Base-by-base conservation (phyloP, 1,140 invertebrate genomes). In the Cydia amplana region DNA sequence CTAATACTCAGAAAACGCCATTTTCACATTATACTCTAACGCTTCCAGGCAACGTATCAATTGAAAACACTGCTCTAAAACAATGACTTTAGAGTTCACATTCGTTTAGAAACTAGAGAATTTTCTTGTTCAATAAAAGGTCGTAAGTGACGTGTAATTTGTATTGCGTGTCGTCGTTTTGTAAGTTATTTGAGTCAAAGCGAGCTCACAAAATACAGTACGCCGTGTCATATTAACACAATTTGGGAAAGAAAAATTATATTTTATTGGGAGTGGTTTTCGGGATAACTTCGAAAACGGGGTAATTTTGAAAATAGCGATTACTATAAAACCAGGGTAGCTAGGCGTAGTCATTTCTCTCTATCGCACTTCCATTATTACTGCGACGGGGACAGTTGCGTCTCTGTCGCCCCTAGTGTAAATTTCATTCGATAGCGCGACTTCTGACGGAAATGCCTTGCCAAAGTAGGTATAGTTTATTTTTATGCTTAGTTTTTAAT, bases 21-120 rank as follows among this genome's bases (percentile, higher is more conserved):
- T 60, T 60, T 60, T 23, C 55, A 60, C 55, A 60, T 60, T 60
- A 60, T 23, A 60, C 20, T 51, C 49, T 60, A 60, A 60, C 18
- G 55, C 20, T 60, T 23, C 55, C 18, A 60, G 55, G 16, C 7
- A 55, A 16, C 14, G 14, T 40, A 16, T 51, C 12, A n/a, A 51
- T 6, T 51, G n/a, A 6, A 60, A 60, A 23, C 55, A 10, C 55
- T 51, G n/a, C 55, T 60, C 20, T 60, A 60, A 60, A 60, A 60
- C 55, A 12, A 23, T 60, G 1, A 10, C 55, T 1, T 23, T 23
- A 60, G 7, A 10, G 20, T 23, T 60, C 55, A 23, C 23, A 23
- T 23, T 60, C 2, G 18, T 23, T 60, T 12, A 23, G 55, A 23
- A 9, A 20, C 9, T 60, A 10, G 0, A 10, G 4, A 3, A 60